phyloP scores from a whole-genome alignment of 2,888 invertebrate genomes.

The Ethmia dodecea region DNA sequence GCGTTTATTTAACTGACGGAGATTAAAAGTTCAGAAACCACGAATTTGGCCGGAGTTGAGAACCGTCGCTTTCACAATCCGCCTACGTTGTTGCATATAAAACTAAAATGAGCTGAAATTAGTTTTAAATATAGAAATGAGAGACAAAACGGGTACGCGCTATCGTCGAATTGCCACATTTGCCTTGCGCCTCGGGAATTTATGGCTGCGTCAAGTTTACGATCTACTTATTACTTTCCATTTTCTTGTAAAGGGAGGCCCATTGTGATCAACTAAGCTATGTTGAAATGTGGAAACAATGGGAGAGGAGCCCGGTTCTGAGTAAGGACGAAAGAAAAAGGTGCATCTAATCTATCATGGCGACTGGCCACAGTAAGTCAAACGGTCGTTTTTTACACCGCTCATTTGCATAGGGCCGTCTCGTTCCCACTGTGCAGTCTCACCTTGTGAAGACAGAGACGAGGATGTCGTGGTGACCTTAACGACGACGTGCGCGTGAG shows the following conservation, averaged over 20 bases:
- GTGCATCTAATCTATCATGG: constrained; percentile 69
- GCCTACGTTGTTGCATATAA: no score
- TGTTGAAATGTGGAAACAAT: constrained; percentile 48
- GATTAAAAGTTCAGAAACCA: no score
- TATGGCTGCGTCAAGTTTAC: constrained; percentile 44
- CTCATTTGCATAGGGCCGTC: constrained; percentile 52
- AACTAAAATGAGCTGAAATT: no score
- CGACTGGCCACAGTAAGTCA: constrained; percentile 51
- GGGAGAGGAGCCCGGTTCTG: constrained; percentile 36
- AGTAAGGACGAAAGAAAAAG: constrained; percentile 40
- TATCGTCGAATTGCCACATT: constrained; percentile 34
- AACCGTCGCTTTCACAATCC: no score
- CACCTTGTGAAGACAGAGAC: constrained; percentile 30
- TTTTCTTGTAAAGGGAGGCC: constrained; percentile 32
- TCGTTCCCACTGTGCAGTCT: constrained; percentile 30
- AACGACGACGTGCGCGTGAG: constrained; percentile 54
- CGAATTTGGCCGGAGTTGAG: no score
- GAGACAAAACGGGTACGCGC: not conserved
- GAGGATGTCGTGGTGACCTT: constrained; percentile 43
- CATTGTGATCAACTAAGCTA: constrained; percentile 37
- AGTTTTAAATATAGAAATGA: no score
- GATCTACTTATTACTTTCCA: constrained; percentile 45
- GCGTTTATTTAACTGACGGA: no score
- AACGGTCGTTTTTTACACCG: constrained; percentile 48
- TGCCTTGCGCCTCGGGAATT: constrained; percentile 31